Conservation (phyloP, 2,888 invertebrate genomes). For the Tribolium freemani region DNA sequence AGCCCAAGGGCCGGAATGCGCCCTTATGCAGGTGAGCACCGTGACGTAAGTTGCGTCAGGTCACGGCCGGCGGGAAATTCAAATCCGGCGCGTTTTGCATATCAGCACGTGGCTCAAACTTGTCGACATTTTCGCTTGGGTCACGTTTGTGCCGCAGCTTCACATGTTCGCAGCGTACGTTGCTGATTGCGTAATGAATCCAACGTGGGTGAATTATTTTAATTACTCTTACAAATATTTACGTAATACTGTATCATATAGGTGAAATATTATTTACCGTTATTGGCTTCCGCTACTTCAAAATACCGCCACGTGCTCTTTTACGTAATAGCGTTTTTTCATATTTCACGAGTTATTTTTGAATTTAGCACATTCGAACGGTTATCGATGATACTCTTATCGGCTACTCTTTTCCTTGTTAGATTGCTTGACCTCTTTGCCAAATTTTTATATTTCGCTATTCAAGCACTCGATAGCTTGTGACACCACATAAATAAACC, state of each 20-base stretch:
- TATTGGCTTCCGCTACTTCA: slow-evolving; percentile 8
- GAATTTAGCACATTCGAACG: slow-evolving; percentile 11
- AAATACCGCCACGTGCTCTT: slow-evolving; percentile 29
- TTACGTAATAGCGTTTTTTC: background rate
- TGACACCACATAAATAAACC: slow-evolving; percentile 2
- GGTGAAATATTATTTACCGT: slow-evolving; percentile 40
- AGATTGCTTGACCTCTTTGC: slow-evolving; percentile 24
- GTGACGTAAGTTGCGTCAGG: background rate
- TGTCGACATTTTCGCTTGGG: slow-evolving; percentile 42
- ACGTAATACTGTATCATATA: slow-evolving; percentile 37
- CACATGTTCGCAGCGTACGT: slow-evolving; percentile 49
- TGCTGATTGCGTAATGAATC: slow-evolving; percentile 45
- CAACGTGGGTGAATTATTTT: slow-evolving; percentile 47
- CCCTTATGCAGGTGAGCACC: background rate
- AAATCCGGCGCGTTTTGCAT: slow-evolving; percentile 16
- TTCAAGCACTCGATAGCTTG: background rate
- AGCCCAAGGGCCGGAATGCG: background rate
- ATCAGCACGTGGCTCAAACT: slow-evolving; percentile 40
- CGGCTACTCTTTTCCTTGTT: slow-evolving; percentile 10
- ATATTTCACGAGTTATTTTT: background rate
- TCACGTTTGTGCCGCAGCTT: slow-evolving; percentile 49
- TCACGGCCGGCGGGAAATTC: background rate
- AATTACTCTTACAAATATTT: slow-evolving; percentile 46
- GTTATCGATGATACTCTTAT: slow-evolving; percentile 9
- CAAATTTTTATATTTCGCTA: slow-evolving; percentile 4